These are phyloP conservation scores for Cremastobaeus sp. DNA, from an alignment of 2,888 invertebrate species.

Conservation along the genomic window DNA sequence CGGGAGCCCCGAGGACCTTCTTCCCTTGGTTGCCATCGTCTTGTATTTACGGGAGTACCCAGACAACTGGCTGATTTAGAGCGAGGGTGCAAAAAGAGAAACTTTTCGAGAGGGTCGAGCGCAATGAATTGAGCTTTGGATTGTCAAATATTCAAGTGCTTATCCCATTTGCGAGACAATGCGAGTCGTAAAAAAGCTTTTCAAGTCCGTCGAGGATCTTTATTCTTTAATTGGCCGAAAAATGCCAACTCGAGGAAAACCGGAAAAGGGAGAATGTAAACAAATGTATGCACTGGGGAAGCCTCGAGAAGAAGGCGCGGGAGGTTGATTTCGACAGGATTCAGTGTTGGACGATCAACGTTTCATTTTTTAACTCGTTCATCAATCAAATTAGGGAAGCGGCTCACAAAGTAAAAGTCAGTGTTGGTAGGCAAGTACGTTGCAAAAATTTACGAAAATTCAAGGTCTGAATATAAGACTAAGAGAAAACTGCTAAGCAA, in stretches of 20 bases:
- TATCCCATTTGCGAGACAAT: conserved; percentile 30
- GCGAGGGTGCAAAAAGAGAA: conserved; percentile 35
- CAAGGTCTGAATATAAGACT: too few species aligned
- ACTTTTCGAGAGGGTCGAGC: conserved; percentile 1
- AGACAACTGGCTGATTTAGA: conserved; percentile 35
- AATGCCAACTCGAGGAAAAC: conserved; percentile 1
- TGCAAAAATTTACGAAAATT: too few species aligned
- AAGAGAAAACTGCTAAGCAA: too few species aligned
- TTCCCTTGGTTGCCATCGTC: conserved; percentile 27
- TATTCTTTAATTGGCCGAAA: conserved; percentile 33
- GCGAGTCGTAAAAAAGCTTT: conserved; percentile 12
- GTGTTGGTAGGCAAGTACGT: too few species aligned
- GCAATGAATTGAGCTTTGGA: conserved; percentile 22
- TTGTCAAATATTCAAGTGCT: conserved; percentile 28
- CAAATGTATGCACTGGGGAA: not conserved
- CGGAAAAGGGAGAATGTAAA: not conserved
- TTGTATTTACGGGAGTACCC: conserved; percentile 34
- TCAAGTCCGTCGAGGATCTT: not conserved
- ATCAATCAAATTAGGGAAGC: too few species aligned
- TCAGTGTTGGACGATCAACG: too few species aligned
- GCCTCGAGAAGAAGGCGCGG: too few species aligned
- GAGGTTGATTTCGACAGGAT: too few species aligned
- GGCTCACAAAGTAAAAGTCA: too few species aligned
- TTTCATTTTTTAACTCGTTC: too few species aligned
- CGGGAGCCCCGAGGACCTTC: conserved; percentile 7